Evolutionary conservation across 1,140 invertebrate genomes (phyloP).

Genomic region (Drosophila rufa): DNA sequence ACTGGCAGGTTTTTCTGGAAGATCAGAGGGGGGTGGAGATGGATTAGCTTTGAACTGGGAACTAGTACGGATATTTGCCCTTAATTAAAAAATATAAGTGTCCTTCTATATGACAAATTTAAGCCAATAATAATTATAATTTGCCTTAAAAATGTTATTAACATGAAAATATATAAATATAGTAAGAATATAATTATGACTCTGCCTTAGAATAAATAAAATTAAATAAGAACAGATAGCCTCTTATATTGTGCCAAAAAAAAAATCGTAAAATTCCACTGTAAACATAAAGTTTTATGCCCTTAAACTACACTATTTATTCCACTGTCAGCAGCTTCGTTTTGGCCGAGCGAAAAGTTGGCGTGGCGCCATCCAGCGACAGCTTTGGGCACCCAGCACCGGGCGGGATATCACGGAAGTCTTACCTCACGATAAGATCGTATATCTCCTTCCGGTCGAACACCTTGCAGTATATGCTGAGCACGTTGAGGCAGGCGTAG

Average conservation of each 20-base stretch:
- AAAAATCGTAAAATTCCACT: no score
- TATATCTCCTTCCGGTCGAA: constrained; percentile 92
- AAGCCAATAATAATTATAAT: no score
- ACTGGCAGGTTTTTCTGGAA: constrained; percentile 88
- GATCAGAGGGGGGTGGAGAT: not conserved
- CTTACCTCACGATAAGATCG: constrained; percentile 92
- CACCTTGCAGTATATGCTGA: constrained; percentile 93
- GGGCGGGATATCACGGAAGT: not conserved
- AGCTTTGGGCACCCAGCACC: constrained; percentile 45
- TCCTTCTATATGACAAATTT: not conserved
- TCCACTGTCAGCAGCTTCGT: constrained; percentile 20
- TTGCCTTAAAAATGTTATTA: no score
- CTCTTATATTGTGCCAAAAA: no score
- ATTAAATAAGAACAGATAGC: not conserved
- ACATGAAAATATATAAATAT: no score
- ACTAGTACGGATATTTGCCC: no score
- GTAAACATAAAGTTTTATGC: not conserved
- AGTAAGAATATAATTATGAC: no score
- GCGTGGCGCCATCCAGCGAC: constrained; percentile 50
- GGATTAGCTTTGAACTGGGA: not conserved
- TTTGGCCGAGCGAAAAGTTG: constrained; percentile 30
- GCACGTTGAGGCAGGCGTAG: constrained; percentile 91
- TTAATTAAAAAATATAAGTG: no score
- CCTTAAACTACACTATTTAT: not conserved
- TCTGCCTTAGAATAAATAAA: not conserved